A percentile compares a stretch with the other conserved stretches of the same genome.
Evolutionary conservation across 2,888 invertebrate species (phyloP).

Genomic region (Neoitamus cyanurus): DNA sequence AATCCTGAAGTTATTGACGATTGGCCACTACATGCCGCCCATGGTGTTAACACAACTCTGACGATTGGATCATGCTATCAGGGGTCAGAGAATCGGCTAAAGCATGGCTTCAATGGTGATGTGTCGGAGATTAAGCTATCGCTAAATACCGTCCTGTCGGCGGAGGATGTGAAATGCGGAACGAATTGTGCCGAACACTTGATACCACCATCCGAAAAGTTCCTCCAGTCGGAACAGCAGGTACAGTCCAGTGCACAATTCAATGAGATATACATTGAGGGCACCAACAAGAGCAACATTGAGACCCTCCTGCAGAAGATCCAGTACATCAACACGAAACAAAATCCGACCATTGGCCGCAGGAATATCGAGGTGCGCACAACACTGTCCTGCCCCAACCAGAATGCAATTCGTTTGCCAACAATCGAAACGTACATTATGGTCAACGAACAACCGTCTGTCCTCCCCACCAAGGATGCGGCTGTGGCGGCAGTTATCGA

Average conservation of each 20-base stretch:
- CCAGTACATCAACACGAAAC: slow-evolving; percentile 90
- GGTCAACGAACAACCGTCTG: slow-evolving; percentile 60
- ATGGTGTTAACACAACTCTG: slow-evolving; percentile 91
- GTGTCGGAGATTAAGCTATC: slow-evolving; percentile 65
- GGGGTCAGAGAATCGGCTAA: slow-evolving; percentile 90
- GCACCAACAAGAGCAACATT: slow-evolving; percentile 89
- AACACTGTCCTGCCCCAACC: slow-evolving; percentile 63
- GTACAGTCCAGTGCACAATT: slow-evolving; percentile 73
- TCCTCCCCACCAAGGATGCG: slow-evolving; percentile 13
- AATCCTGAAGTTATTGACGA: slow-evolving; percentile 99
- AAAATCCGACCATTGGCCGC: slow-evolving; percentile 94
- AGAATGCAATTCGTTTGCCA: slow-evolving; percentile 62
- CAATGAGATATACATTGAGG: slow-evolving; percentile 89
- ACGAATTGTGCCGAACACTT: slow-evolving; percentile 65
- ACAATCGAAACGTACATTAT: slow-evolving; percentile 65
- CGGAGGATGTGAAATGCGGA: slow-evolving; percentile 63
- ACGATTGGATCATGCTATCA: slow-evolving; percentile 99
- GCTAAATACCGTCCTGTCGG: slow-evolving; percentile 57
- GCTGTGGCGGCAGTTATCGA: background rate
- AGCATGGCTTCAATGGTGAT: slow-evolving; percentile 73
- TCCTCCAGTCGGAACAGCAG: slow-evolving; percentile 83
- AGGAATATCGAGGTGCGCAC: slow-evolving; percentile 72
- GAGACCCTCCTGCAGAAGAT: slow-evolving; percentile 87
- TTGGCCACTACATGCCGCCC: slow-evolving; percentile 97
- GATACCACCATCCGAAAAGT: slow-evolving; percentile 73